Base-by-base conservation (phyloP, 2,888 invertebrate species). In the Sylvicola cinctus region DNA sequence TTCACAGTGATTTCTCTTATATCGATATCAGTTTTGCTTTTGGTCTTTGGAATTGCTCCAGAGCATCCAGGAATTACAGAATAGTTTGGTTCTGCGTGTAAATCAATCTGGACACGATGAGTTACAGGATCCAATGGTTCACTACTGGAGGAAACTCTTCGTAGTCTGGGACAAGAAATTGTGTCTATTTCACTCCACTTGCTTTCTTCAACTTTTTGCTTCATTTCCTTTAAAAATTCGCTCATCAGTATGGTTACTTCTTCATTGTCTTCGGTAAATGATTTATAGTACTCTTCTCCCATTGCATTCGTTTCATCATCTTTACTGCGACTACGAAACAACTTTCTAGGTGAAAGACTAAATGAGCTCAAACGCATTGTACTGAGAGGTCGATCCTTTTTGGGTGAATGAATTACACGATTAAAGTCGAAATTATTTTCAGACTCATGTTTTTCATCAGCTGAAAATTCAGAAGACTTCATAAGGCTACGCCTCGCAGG, bases 381-480 rank as follows among this genome's bases (percentile, higher is more conserved):
- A 20, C 20, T 20, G 5, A 20, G 4, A 6, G 20, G 20, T 20
- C 20, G 20, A 15, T 38, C 33, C 3, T 31, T 15, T 32, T 29
- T 39, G 3, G 55, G 57, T 1, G 54, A 49, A 23, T 49, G 42
- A 2, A 57, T 47, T 14, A 44, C 48, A 8, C 55, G 49, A 2
- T 50, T 47, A 34, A 57, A 57, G 40, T 57, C 50, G 25, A 56
- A 57, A 32, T 45, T 45, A 0, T 46, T 40, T 20, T 20, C 20
- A 20, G 8, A 4, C 4, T 20, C 20, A 20, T 20, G 20, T 20
- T 20, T 20, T 4, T 20, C 20, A 8, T 20, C 20, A 20, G 20
- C 8, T 6, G 8, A 20, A 20, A 20, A 20, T 4, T 20, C 20
- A 4, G 20, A 20, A 8, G 20, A 20, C 8, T 20, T 20, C 20